Conservation (phyloP, 2,797 vertebrate species). For the Coranthus polyacanthus region DNA sequence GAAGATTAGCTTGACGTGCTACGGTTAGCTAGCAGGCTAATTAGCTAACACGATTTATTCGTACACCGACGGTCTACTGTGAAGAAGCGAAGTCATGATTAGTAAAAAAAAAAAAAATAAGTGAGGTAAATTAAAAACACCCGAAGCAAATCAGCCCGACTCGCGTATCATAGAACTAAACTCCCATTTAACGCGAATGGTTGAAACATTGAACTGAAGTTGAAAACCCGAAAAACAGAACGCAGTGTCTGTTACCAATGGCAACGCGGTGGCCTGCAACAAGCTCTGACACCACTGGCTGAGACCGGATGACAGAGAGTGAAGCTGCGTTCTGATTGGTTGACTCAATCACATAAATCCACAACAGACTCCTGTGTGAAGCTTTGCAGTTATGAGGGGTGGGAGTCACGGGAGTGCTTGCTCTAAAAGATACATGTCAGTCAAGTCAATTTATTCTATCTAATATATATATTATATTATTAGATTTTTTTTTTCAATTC, state of each 20-base stretch:
- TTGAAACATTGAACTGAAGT: neutral
- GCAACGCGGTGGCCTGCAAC: slow-evolving; percentile 51
- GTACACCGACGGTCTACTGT: slow-evolving; percentile 1
- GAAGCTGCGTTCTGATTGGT: slow-evolving; percentile 58
- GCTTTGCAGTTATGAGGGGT: too few species aligned
- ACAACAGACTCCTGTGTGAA: too few species aligned
- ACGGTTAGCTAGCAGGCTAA: slow-evolving; percentile 66
- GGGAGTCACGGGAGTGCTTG: too few species aligned
- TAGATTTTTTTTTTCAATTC: too few species aligned
- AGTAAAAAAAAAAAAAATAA: too few species aligned
- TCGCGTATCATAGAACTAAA: too few species aligned
- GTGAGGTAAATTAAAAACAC: neutral
- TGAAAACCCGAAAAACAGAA: neutral
- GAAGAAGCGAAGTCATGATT: neutral
- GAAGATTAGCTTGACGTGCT: slow-evolving; percentile 69
- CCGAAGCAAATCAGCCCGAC: rapidly evolving
- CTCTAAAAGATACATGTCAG: too few species aligned
- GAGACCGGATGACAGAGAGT: rapidly evolving
- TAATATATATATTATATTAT: too few species aligned
- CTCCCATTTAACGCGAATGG: neutral
- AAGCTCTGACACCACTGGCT: slow-evolving; percentile 57
- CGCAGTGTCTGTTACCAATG: slow-evolving; percentile 47
- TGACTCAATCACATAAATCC: neutral
- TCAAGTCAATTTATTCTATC: too few species aligned
- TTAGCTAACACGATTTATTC: slow-evolving; percentile 48